Conservation (phyloP, 2,888 invertebrate genomes). For the Chloroclystis v-ata region DNA sequence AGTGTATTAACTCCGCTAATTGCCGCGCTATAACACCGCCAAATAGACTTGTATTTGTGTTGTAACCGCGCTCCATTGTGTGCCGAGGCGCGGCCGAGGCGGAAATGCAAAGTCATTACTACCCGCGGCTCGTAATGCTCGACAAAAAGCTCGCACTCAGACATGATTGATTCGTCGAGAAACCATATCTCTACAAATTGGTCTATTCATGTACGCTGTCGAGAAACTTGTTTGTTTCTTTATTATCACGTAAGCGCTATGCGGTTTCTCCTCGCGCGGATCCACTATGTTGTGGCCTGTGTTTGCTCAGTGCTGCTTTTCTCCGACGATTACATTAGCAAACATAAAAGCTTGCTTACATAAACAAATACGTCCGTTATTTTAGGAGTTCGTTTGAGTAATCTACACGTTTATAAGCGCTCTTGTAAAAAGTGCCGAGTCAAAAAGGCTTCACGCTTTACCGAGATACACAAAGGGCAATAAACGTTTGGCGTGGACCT, state of each 20-base stretch:
- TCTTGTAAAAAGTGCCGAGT: conserved; percentile 74
- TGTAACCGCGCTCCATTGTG: conserved; percentile 50
- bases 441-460: conserved; percentile 75
- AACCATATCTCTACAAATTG: conserved; percentile 62
- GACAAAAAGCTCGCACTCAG: conserved; percentile 53
- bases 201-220: conserved; percentile 49
- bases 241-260: conserved; percentile 47
- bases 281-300: conserved; percentile 38
- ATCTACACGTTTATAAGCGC: conserved; percentile 65
- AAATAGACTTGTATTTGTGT: conserved; percentile 53
- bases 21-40: conserved; percentile 49
- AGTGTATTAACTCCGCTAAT: conserved; percentile 57
- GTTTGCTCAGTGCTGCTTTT: conserved; percentile 40
- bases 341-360: conserved; percentile 33
- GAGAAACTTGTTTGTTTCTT: conserved; percentile 56
- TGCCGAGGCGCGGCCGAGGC: conserved; percentile 40
- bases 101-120: conserved; percentile 60
- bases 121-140: conserved; percentile 51
- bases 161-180: conserved; percentile 65
- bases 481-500: conserved; percentile 74
- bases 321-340: conserved; percentile 36
- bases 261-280: conserved; percentile 46
- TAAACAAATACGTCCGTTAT: conserved; percentile 35
- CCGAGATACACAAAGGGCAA: conserved; percentile 74
- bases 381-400: conserved; percentile 38